phyloP scores from a whole-genome alignment of 2,797 vertebrate genomes.

The Pelochelys cantorii region DNA sequence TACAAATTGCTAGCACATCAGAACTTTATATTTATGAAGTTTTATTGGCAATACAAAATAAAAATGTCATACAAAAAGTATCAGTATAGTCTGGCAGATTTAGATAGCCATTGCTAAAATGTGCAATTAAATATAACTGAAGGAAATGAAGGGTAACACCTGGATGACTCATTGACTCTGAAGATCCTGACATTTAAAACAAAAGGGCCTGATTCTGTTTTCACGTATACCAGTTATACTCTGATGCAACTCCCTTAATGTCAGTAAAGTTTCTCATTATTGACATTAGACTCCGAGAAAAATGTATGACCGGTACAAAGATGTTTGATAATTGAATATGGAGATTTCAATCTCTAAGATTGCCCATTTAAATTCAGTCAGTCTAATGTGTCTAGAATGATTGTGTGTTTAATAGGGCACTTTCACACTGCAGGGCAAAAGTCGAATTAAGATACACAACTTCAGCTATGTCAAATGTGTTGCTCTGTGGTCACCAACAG shows the following conservation, averaged over 20 bases:
- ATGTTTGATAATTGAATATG: neutral
- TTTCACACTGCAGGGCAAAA: no score
- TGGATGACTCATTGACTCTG: neutral
- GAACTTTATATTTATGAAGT: slow-evolving; percentile 12
- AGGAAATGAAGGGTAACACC: slow-evolving; percentile 13
- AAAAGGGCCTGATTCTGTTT: neutral
- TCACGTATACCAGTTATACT: neutral
- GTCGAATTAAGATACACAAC: no score
- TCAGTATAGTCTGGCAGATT: slow-evolving; percentile 39
- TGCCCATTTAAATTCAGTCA: neutral
- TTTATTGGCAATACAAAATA: slow-evolving; percentile 64
- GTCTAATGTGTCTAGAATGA: neutral
- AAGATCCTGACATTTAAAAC: neutral
- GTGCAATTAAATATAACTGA: slow-evolving; percentile 49
- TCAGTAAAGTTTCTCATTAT: neutral
- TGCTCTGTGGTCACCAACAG: no score
- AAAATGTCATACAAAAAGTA: slow-evolving; percentile 45
- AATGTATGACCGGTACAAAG: slow-evolving; percentile 1
- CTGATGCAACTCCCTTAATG: neutral
- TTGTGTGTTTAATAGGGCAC: neutral
- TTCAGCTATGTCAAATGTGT: no score
- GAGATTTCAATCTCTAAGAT: neutral
- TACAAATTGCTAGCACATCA: neutral
- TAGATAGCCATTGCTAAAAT: slow-evolving; percentile 29
- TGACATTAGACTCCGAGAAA: neutral